These are phyloP conservation scores for Xenops minutus DNA, from an alignment of 2,797 vertebrate genomes.

Conservation along the genomic window DNA sequence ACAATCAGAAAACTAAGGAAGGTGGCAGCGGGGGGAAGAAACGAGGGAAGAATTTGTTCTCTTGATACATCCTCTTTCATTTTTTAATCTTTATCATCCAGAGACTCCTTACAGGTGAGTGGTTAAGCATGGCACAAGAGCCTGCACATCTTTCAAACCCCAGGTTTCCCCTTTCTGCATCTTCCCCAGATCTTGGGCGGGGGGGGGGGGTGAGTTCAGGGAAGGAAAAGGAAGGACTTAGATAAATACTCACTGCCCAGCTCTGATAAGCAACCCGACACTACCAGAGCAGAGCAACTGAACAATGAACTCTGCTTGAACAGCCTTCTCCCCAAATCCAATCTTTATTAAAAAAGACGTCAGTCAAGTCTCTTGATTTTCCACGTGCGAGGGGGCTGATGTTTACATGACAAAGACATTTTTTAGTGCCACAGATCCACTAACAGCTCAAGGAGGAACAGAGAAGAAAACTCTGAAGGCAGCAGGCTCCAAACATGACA, in stretches of 20 bases:
- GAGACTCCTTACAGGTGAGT: background rate
- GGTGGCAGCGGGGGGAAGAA: background rate
- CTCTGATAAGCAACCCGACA: background rate
- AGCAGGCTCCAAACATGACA: background rate
- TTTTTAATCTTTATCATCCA: background rate
- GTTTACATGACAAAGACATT: background rate
- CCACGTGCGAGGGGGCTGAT: background rate
- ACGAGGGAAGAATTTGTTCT: background rate
- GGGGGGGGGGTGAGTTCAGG: fast-evolving
- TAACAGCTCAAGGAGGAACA: background rate
- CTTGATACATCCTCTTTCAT: background rate
- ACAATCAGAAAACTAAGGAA: background rate
- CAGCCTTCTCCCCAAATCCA: background rate
- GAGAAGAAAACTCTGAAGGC: background rate
- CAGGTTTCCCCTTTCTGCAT: background rate
- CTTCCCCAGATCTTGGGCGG: background rate
- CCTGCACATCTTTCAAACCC: background rate
- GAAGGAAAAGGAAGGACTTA: background rate
- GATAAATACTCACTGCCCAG: background rate
- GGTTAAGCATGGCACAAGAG: background rate
- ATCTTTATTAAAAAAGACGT: background rate
- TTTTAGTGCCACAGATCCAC: background rate
- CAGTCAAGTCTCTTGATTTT: background rate
- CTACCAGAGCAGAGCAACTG: background rate
- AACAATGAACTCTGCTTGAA: background rate